Evolutionary conservation across 2,888 invertebrate species (phyloP).

Genomic region (Onchidella celtica): DNA sequence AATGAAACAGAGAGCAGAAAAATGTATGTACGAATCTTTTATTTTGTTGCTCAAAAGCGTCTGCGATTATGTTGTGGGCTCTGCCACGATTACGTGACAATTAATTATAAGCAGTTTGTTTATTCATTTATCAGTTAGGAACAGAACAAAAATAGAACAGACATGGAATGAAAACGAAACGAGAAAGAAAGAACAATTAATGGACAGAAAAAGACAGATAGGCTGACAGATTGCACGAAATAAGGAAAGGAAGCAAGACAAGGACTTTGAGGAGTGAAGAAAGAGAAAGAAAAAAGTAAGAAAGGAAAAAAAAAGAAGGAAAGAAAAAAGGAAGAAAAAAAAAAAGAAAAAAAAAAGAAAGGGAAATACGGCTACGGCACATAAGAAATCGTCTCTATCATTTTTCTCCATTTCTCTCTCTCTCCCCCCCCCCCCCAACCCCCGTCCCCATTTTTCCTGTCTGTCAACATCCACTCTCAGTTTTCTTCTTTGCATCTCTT

Average conservation of each 20-base stretch:
- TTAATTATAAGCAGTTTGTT: too few relatives aligned
- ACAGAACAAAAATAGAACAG: background rate
- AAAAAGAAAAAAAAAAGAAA: background rate
- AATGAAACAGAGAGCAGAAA: too few relatives aligned
- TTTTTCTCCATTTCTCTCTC: background rate
- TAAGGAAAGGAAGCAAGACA: background rate
- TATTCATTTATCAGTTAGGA: too few relatives aligned
- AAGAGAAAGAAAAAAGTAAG: constrained; percentile 2
- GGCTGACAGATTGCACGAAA: constrained; percentile 3
- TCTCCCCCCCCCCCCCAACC: background rate
- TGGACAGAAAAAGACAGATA: background rate
- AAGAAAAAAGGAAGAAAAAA: background rate
- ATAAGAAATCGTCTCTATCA: background rate
- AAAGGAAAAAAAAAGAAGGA: background rate
- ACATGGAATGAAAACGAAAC: background rate
- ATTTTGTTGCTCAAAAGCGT: too few relatives aligned
- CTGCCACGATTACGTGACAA: too few relatives aligned
- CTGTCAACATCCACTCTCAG: too few relatives aligned
- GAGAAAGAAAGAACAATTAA: background rate
- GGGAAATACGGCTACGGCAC: background rate
- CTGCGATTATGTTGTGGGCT: too few relatives aligned
- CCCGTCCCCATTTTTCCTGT: too few relatives aligned
- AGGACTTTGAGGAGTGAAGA: background rate
- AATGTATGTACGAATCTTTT: too few relatives aligned
- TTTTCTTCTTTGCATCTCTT: background rate